A percentile compares a stretch with the other conserved stretches of the same genome.
phyloP scores from a whole-genome alignment of 2,888 invertebrate genomes.

The Camptogramma bilineatum region DNA sequence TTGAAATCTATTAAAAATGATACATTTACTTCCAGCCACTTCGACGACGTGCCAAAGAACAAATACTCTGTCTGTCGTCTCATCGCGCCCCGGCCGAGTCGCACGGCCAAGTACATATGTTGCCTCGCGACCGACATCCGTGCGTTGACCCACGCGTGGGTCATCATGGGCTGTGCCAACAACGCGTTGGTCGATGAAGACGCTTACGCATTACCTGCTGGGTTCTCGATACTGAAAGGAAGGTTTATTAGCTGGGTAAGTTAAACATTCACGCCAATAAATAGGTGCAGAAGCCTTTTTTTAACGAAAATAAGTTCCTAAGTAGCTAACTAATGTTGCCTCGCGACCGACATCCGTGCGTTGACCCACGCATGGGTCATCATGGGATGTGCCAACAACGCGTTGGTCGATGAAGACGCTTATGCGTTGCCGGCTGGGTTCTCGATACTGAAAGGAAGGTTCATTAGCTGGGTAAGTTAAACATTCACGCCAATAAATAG shows the following conservation, averaged over 20 bases:
- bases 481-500: too few species aligned
- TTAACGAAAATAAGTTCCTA: neutral
- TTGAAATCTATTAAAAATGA: neutral
- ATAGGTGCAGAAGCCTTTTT: too few species aligned
- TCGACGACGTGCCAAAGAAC: slow-evolving; percentile 82
- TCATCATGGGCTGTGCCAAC: slow-evolving; percentile 86
- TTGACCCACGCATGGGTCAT: slow-evolving; percentile 90
- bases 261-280: too few species aligned
- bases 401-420: slow-evolving; percentile 69
- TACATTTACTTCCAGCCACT: slow-evolving; percentile 66
- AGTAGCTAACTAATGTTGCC: too few species aligned
- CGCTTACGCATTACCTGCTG: slow-evolving; percentile 85
- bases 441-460: slow-evolving; percentile 79
- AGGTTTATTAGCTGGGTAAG: slow-evolving; percentile 76
- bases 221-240: slow-evolving; percentile 84
- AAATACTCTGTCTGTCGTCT: slow-evolving; percentile 84
- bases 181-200: slow-evolving; percentile 66
- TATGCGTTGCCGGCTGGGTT: slow-evolving; percentile 87
- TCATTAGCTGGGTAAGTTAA: slow-evolving; percentile 70
- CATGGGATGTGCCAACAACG: slow-evolving; percentile 81
- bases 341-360: slow-evolving; percentile 87
- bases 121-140: slow-evolving; percentile 88
- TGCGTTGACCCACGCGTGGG: slow-evolving; percentile 89
- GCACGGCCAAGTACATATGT: slow-evolving; percentile 90
- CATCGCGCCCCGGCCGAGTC: slow-evolving; percentile 89